Evolutionary conservation across 2,113 vertebrate species (phyloP), one percentile per base, ranked within the genome.

Genomic region (Osmerus mordax): DNA sequence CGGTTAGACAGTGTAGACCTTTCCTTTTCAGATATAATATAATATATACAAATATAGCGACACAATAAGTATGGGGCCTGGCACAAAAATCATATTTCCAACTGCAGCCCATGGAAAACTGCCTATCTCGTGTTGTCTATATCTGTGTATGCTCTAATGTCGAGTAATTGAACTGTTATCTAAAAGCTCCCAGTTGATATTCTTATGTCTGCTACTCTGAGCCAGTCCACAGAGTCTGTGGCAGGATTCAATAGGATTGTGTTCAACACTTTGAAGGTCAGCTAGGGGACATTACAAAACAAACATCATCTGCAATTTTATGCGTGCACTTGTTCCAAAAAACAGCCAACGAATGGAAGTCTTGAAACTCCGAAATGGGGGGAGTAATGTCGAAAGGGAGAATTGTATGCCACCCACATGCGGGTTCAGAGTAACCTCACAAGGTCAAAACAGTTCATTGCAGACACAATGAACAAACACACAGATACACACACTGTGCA

Each of bases 381-480:
- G 23, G 23, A 23, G 23, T 23, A 23, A 1, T 70, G 70, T 76
- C 77, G 74, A 76, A 70, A 67, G 73, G 61, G 51, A 47, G 70
- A 86, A 73, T 84, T 74, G 54, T 83, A 77, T 83, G 86, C 83
- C 83, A 18, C 86, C 88, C 86, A 85, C 86, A 76, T 81, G 82
- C 72, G 69, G 9, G 82, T 77, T 84, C 29, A 32, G 3, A 32
- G 29, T 32, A 70, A 52, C 56, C 56, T 6, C 78, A 82, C 78
- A 77, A 83, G 75, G 86, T 67, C 23, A 2, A 53, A 47, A 79
- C 79, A 84, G 83, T 83, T 79, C 81, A 47, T 58, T 59, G 80
- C 36, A 9, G 36, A 81, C 13, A 47, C 61, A 11, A 32, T 18
- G 59, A 47, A 69, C 36, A 58, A 51, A 55, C 59, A 69, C 55